Conservation (phyloP, 2,113 vertebrate genomes). For the Austrofundulus limnaeus region DNA sequence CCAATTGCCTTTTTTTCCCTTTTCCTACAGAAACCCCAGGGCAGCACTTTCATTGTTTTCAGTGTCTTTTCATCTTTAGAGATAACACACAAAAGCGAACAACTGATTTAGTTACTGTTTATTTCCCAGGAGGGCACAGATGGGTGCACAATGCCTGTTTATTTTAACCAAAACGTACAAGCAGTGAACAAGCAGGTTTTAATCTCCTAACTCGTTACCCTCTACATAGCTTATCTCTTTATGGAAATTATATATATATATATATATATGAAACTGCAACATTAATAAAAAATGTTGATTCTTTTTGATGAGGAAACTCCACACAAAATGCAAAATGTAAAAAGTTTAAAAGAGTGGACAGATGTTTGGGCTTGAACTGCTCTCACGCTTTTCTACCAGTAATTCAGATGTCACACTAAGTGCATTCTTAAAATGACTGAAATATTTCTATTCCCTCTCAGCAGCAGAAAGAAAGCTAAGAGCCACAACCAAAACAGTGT, state of each 20-base stretch:
- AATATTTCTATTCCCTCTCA: slow-evolving; percentile 61
- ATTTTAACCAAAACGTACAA: slow-evolving; percentile 41
- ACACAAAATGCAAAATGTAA: background rate
- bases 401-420: slow-evolving; percentile 60
- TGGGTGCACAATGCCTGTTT: slow-evolving; percentile 46
- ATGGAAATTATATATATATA: slow-evolving; percentile 12
- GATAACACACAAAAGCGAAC: slow-evolving; percentile 69
- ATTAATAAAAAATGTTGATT: background rate
- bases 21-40: slow-evolving; percentile 64
- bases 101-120: slow-evolving; percentile 64
- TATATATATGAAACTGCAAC: slow-evolving; percentile 41
- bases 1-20: slow-evolving; percentile 45
- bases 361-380: slow-evolving; percentile 65
- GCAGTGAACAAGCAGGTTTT: slow-evolving; percentile 17
- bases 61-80: slow-evolving; percentile 72
- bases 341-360: slow-evolving; percentile 48
- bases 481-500: slow-evolving; percentile 32
- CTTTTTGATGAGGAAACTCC: background rate
- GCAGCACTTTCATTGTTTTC: slow-evolving; percentile 72
- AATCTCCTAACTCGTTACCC: slow-evolving; percentile 21
- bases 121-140: slow-evolving; percentile 62
- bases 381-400: slow-evolving; percentile 41
- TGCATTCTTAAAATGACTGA: slow-evolving; percentile 68
- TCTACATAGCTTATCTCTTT: slow-evolving; percentile 16
- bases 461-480: slow-evolving; percentile 56